Conservation (phyloP, 2,888 invertebrate genomes). For the Clostera curtula region DNA sequence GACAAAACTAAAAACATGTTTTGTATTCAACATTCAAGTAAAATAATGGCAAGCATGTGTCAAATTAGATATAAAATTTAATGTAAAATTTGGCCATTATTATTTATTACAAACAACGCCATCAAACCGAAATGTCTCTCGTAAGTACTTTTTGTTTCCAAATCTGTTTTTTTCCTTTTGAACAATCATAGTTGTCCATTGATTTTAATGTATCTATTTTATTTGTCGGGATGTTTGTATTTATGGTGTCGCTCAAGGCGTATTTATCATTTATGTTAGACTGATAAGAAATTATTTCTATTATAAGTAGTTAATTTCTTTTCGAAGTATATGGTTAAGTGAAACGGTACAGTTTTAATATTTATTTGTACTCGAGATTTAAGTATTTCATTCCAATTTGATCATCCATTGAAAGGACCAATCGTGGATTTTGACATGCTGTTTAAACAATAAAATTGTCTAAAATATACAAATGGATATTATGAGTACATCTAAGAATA, state of each 20-base stretch:
- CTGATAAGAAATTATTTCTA: constrained; percentile 29
- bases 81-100: no score
- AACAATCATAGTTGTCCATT: no score
- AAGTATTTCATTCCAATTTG: constrained; percentile 6
- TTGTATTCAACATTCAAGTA: no score
- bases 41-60: no score
- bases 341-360: constrained; percentile 1
- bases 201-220: no score
- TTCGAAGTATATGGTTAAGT: constrained; percentile 9
- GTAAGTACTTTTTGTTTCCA: no score
- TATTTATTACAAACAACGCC: no score
- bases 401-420: neutral
- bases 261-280: constrained; percentile 38
- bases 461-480: constrained; percentile 2
- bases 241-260: constrained; percentile 32
- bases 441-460: constrained; percentile 5
- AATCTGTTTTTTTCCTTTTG: no score
- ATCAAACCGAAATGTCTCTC: no score
- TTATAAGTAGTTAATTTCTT: constrained; percentile 9
- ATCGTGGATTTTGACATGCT: constrained; percentile 3
- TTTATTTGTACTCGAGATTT: no score
- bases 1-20: no score
- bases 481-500: constrained; percentile 8
- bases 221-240: constrained; percentile 48
- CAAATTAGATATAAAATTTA: no score